phyloP scores from a whole-genome alignment of 2,888 invertebrate genomes.

The Tetragonisca angustula region DNA sequence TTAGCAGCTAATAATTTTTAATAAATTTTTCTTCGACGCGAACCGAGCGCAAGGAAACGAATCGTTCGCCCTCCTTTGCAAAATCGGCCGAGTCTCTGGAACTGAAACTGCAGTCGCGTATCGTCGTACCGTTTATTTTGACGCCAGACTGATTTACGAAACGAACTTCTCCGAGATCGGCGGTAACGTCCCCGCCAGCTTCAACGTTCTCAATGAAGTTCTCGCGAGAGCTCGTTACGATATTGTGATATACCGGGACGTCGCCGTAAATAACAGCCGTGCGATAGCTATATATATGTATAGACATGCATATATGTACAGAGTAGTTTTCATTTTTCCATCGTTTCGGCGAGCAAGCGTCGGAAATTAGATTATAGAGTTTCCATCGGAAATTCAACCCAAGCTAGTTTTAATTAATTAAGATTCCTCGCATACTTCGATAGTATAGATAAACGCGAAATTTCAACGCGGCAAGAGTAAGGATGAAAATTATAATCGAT shows the following conservation, averaged over 20 bases:
- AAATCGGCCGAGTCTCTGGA: not conserved
- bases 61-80: not conserved
- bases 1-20: too few species aligned
- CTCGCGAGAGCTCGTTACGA: constrained; percentile 5
- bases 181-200: constrained; percentile 1
- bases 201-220: not conserved
- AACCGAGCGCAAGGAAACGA: too few species aligned
- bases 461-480: not conserved
- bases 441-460: not conserved
- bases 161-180: not conserved
- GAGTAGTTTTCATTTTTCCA: not conserved
- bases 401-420: constrained; percentile 2
- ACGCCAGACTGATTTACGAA: constrained; percentile 3
- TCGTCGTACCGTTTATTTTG: not conserved
- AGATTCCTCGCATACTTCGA: not conserved
- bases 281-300: not conserved
- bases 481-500: not conserved
- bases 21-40: too few species aligned
- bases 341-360: not conserved
- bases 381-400: not conserved
- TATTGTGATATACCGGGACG: not conserved
- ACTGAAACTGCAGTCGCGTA: not conserved
- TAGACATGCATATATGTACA: too few species aligned
- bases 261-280: not conserved
- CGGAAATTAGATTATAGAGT: not conserved